Base-by-base conservation (phyloP, 2,888 invertebrate species). In the Agapostemon virescens region DNA sequence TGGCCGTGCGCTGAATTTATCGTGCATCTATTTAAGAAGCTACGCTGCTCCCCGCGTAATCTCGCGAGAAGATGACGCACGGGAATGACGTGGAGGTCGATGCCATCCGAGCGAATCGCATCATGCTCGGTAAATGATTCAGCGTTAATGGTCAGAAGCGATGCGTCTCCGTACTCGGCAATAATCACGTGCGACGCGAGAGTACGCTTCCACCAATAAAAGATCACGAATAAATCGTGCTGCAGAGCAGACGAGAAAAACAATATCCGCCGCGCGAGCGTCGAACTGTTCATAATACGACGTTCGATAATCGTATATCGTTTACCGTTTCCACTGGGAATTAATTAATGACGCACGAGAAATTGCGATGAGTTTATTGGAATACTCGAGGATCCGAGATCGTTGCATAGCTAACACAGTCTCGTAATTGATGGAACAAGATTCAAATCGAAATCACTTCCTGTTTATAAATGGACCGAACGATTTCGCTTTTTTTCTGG, bases 11-110 rank as follows among this genome's bases (percentile, higher is more conserved):
- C 77, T 71, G 74, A 72, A 72, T 82, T 74, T 74, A 82, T 81
- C 82, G 64, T 30, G 55, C 38, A 69, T 81, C 74, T 81, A 82
- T 82, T 81, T 81, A 72, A 71, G 77, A 77, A 72, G 64, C 71
- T 38, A 30, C 40, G 52, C 20, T 20, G 52, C 20, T 20, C 17
- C 4, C 33, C 33, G 63, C 74, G 77, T 71, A 71, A 75, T 77
- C 68, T 69, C 52, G 74, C 70, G 52, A 38, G 69, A 77, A 52
- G 74, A 82, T 36, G 61, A 77, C 76, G 58, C 77, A 45, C 20
- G 33, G 20, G 15, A n/a, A 36, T 7, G 52, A 45, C 58, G 66
- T 40, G 45, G 82, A 77, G 82, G 82, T 82, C 81, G 81, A 77
- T 81, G 82, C 72, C 82, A 77, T 69, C 55, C 77, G 71, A 61